These are phyloP conservation scores for Caenorhabditis becei DNA, from an alignment of 2,888 invertebrate species.

Conservation along the genomic window DNA sequence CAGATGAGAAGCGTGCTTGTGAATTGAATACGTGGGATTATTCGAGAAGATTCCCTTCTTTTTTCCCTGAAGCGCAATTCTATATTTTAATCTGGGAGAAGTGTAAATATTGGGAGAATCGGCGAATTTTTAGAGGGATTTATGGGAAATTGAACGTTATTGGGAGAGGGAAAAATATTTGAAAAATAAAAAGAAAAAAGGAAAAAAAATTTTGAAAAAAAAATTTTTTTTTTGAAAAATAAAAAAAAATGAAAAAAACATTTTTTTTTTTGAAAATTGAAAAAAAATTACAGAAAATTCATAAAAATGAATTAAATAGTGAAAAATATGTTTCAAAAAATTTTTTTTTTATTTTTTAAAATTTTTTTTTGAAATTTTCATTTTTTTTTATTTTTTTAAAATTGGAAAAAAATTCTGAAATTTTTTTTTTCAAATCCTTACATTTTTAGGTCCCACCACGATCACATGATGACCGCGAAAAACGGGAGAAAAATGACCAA, in stretches of 20 bases:
- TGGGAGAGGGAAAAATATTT: neutral
- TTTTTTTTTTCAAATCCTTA: too few relatives aligned
- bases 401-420: neutral
- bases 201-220: neutral
- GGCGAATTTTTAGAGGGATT: neutral
- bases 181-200: neutral
- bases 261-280: neutral
- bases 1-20: neutral
- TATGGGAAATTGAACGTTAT: too few relatives aligned
- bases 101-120: neutral
- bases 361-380: too few relatives aligned
- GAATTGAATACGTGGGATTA: neutral
- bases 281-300: neutral
- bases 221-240: neutral
- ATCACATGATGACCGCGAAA: conserved; percentile 15
- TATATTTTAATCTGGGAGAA: neutral
- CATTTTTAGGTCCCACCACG: too few relatives aligned
- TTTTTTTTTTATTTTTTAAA: neutral
- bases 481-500: neutral
- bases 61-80: neutral
- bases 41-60: too few relatives aligned
- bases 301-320: neutral
- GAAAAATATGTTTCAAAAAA: neutral
- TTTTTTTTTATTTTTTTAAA: neutral
- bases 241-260: conserved; percentile 1